Conservation (phyloP, 2,888 invertebrate species). For the Tenthredo scrophulariae region DNA sequence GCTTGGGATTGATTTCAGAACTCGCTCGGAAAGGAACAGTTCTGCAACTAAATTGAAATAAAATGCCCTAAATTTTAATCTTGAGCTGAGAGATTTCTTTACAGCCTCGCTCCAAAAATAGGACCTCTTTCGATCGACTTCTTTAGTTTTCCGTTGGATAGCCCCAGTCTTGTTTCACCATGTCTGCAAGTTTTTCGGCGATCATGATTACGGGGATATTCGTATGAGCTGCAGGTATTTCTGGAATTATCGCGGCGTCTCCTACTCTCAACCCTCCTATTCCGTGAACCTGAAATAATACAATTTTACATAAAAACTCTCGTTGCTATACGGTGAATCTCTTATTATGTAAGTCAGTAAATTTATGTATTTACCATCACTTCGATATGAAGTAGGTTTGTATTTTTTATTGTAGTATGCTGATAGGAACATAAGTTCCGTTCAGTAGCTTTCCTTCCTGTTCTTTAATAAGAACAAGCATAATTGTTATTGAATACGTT, state of each 20-base stretch:
- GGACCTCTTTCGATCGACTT: neutral
- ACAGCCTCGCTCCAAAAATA: neutral
- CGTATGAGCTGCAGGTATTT: neutral
- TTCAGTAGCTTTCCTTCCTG: neutral
- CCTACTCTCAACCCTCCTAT: neutral
- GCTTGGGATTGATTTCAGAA: neutral
- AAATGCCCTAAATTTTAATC: neutral
- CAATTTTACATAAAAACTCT: neutral
- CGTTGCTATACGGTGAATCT: neutral
- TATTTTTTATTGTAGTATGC: neutral
- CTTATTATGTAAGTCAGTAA: neutral
- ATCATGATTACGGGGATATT: neutral
- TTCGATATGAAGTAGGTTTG: neutral
- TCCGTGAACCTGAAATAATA: neutral
- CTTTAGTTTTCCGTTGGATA: neutral
- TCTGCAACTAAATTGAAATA: neutral
- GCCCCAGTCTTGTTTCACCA: neutral
- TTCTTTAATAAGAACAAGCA: too few relatives aligned
- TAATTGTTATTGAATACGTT: neutral
- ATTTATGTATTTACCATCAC: neutral
- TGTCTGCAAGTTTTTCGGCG: neutral
- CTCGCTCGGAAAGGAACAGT: neutral
- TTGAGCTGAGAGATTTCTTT: neutral
- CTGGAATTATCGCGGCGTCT: neutral
- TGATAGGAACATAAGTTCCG: neutral